Conservation (phyloP, 2,888 invertebrate genomes). For the Andrena bicolor region DNA sequence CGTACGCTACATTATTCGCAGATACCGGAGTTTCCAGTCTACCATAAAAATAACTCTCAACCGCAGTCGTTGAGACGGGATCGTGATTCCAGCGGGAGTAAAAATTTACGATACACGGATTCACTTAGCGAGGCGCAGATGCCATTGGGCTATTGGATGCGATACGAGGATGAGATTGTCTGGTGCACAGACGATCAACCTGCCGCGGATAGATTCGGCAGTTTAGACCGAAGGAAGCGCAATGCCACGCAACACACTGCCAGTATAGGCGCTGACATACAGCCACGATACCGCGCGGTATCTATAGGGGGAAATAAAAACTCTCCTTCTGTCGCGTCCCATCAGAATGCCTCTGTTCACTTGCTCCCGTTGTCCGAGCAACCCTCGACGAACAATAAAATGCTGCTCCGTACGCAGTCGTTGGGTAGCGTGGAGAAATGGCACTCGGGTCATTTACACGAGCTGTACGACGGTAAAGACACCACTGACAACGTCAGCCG, state of each 20-base stretch:
- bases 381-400: conserved; percentile 70
- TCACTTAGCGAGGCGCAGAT: conserved; percentile 69
- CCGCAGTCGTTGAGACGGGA: conserved; percentile 64
- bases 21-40: conserved; percentile 68
- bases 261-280: conserved; percentile 63
- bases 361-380: conserved; percentile 72
- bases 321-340: conserved; percentile 35
- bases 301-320: conserved; percentile 62
- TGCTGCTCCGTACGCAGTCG: conserved; percentile 87
- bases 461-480: conserved; percentile 74
- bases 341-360: conserved; percentile 66
- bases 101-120: conserved; percentile 56
- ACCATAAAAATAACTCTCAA: conserved; percentile 67
- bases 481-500: conserved; percentile 66
- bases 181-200: conserved; percentile 80
- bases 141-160: conserved; percentile 79
- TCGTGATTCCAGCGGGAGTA: conserved; percentile 56
- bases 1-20: conserved; percentile 70
- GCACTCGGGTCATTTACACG: conserved; percentile 75
- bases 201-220: conserved; percentile 86
- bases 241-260: conserved; percentile 68
- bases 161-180: conserved; percentile 81
- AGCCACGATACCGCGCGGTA: conserved; percentile 77
- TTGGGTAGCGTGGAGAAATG: conserved; percentile 87
- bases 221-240: conserved; percentile 87